phyloP scores from a whole-genome alignment of 2,888 invertebrate genomes.

The Drosophila buzzatii region DNA sequence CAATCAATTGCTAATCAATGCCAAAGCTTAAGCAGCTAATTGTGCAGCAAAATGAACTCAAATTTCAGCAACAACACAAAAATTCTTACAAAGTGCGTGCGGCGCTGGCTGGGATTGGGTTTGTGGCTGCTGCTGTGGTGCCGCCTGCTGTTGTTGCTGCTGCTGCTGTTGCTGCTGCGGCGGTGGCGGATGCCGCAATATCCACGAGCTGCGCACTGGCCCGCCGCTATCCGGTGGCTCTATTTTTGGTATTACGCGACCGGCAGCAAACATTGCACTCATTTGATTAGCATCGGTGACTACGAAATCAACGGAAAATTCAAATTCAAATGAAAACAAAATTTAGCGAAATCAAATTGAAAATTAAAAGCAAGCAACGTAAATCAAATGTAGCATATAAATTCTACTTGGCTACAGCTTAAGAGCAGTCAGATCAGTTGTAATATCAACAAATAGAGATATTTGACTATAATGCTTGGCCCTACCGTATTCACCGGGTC shows the following conservation, averaged over 20 bases:
- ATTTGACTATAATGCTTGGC: background rate
- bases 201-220: constrained; percentile 83
- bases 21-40: constrained; percentile 25
- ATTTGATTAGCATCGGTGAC: constrained; percentile 84
- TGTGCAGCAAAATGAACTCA: constrained; percentile 7
- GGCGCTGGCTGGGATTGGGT: constrained; percentile 70
- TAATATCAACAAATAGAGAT: background rate
- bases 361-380: background rate
- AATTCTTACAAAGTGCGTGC: constrained; percentile 84
- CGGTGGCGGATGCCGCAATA: constrained; percentile 81
- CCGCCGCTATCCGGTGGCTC: constrained; percentile 83
- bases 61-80: constrained; percentile 33
- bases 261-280: constrained; percentile 84
- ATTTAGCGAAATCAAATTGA: constrained; percentile 18
- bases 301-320: constrained; percentile 59
- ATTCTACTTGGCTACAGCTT: constrained; percentile 3
- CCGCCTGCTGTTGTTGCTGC: constrained; percentile 61
- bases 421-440: background rate
- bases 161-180: constrained; percentile 73
- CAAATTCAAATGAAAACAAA: constrained; percentile 30
- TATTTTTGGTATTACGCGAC: constrained; percentile 85
- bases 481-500: constrained; percentile 79
- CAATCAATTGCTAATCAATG: background rate
- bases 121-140: constrained; percentile 64
- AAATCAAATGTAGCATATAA: constrained; percentile 3